Conservation (phyloP, 2,888 invertebrate species). For the Dendrolimus houi region DNA sequence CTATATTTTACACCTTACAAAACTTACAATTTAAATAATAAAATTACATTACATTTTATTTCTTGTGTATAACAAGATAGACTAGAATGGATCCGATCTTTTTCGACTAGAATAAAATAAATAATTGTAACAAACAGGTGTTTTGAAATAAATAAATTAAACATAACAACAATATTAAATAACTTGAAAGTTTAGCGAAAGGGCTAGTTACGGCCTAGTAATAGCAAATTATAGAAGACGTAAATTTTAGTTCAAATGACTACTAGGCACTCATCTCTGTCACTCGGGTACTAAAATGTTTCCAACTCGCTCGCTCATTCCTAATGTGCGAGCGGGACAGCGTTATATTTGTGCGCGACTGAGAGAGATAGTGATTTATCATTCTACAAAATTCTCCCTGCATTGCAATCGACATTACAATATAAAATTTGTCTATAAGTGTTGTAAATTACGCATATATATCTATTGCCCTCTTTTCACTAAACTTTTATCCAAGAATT, state of each 20-base stretch:
- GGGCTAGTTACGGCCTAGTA: no score
- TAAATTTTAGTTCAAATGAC: no score
- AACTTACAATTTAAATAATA: slow-evolving; percentile 28
- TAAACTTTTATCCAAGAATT: neutral
- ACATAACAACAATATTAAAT: slow-evolving; percentile 27
- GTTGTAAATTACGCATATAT: neutral
- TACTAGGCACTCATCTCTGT: no score
- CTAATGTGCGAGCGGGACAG: no score
- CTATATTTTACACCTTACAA: slow-evolving; percentile 27
- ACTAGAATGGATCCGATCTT: slow-evolving; percentile 37
- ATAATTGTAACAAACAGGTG: slow-evolving; percentile 33
- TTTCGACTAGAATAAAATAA: slow-evolving; percentile 40
- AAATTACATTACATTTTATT: slow-evolving; percentile 16
- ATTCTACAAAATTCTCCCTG: no score
- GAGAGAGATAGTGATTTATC: no score
- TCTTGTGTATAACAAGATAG: slow-evolving; percentile 10
- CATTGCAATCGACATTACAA: no score
- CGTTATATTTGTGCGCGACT: no score
- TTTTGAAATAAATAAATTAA: slow-evolving; percentile 29
- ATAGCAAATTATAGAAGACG: no score
- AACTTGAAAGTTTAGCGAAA: neutral
- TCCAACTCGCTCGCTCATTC: no score
- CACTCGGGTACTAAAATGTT: no score
- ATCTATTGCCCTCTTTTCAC: neutral
- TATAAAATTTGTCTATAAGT: neutral